Base-by-base conservation (phyloP, 1,140 invertebrate species). In the Ephestia elutella region DNA sequence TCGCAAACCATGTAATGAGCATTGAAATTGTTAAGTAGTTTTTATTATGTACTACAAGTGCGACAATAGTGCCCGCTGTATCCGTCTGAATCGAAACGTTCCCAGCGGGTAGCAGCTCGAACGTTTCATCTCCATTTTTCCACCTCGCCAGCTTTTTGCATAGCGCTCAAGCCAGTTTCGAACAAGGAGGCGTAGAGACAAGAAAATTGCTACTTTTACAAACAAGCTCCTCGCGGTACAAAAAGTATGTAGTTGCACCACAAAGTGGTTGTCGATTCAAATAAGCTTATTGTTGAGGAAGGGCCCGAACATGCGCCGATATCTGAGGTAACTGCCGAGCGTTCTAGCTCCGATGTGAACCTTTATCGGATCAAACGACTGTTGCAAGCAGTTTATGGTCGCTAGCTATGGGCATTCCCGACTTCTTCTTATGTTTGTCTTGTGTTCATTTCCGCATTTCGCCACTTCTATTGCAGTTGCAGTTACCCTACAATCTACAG, bases 331-430 rank as follows among this genome's bases (percentile, higher is more conserved):
- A 71, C 61, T 59, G 61, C 62, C 65, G 35, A 53, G 48, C 59
- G 50, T 56, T 68, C 60, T 21, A 55, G 61, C 62, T 60, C 25
- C 64, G 50, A 68, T 66, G 63, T 68, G 63, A 64, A 65, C 54
- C 58, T 73, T 75, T 78, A 78, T 75, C 73, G 68, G 71, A 75
- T 75, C 71, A 62, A 71, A 78, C 66, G 67, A 71, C 69, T 71
- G 62, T 75, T 73, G 57, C 67, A 65, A 59, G 66, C 68, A 66
- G 65, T 75, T 78, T 72, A 74, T 68, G 65, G 66, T 56, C 59
- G 49, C 59, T 55, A 44, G 57, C 57, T 68, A 70, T 70, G 63
- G 65, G 62, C 68, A 72, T 78, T 71, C 56, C 19, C 60, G 59
- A 63, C 56, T 72, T 68, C 73, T 70, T 70, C 63, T 75, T 68